Base-by-base conservation (phyloP, 2,888 invertebrate genomes). In the Euspilapteryx auroguttella region DNA sequence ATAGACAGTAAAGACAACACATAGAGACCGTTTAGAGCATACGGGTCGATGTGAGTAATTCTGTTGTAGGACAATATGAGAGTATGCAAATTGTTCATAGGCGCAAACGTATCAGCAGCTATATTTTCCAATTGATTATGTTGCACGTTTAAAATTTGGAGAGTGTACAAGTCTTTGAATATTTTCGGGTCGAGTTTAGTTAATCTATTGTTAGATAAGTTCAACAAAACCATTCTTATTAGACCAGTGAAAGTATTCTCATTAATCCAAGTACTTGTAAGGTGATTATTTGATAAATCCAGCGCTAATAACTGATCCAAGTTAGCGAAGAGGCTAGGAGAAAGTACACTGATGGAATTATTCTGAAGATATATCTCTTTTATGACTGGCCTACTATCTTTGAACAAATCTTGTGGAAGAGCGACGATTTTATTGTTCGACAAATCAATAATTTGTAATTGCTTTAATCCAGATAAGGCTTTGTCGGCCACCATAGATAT, bases 1-100 rank as follows among this genome's bases (percentile, higher is more conserved):
- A 94, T 73, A 25, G 91, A 89, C 33, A 94, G 73, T 34, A 92
- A 59, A 37, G 90, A 91, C 34, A 95, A 71, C 20, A 93, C 94
- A 53, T 89, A 91, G 29, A 94, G 77, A 2, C 94, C 94, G 58
- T 93, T 92, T 36, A 94, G 68, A 23, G 93, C 88, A 49, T 89
- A 89, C 2, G 89, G 87, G 55, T 93, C 91, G 40, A 94, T 79
- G 47, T 87, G 86, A 43, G 85, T 85, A 42, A 94, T 83, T 56
- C 86, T 86, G 68, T 94, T 94, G 58, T 87, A 87, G 3, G 91
- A 90, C 39, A 94, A 77, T 33, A 92, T 83, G 40, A 94, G 75
- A 9, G 93, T 93, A 62, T 94, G 94, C 35, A 94, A 77, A 68
- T 94, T 94, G 55, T 90, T 93, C 87, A 94, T 88, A 3, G 92